Base-by-base conservation (phyloP, 2,888 invertebrate genomes). In the Synergus itoensis region DNA sequence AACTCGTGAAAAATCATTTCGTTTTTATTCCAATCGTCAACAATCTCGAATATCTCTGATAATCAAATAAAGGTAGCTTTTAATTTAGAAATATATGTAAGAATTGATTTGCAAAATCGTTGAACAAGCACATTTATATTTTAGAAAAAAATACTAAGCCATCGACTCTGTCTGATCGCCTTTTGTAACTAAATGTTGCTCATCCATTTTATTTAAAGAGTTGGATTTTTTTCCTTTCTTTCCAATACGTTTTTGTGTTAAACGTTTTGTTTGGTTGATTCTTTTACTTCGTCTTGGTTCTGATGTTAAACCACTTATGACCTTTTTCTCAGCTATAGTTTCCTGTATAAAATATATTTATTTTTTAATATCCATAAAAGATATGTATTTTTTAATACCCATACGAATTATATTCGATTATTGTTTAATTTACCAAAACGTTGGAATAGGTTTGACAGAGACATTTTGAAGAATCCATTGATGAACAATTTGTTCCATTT, bases 381-480 rank as follows among this genome's bases (percentile, higher is more conserved):
- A 36, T 43, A 53, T 77, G 78, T 77, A 16, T 53, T 63, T 80
- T 41, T 76, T 48, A 14, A 21, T 57, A 81, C 60, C 18, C 16
- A 69, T 28, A 28, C 0, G 5, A 62, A 12, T 21, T 28, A 4
- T 12, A 62, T 28, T 62, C 28, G 18, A 28, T 62, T 62, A 1
- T 2, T 62, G 8, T 62, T 62, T 28, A 62, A 62, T 62, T 86
- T 80, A 89, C 88, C 87, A 85, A 73, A 21, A 86, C 84, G 64
- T 87, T 87, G 16, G 87, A 85, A 79, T 88, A 89, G 82, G 88
- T 86, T 79, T 87, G 86, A 79, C 88, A 89, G 43, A 87, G 81
- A 57, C 88, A 88, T 43, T 78, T 79, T 18, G 45, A 75, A 12
- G 77, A 14, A 45, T 77, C 21, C 5, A 75, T 45, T 40, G 41